phyloP scores from a whole-genome alignment of 2,888 invertebrate genomes.

The Melanotus villosus region DNA sequence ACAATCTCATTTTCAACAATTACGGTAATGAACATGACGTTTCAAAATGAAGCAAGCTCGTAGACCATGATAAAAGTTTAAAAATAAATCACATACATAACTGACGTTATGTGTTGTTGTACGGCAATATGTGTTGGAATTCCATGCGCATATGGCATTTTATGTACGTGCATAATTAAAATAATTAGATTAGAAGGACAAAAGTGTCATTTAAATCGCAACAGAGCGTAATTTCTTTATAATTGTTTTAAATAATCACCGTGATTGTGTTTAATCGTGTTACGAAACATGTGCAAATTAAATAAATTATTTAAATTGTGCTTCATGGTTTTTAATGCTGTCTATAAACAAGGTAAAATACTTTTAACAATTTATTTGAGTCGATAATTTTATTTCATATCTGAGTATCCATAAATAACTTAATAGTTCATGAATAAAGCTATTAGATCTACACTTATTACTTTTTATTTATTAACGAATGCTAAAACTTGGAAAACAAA shows the following conservation, averaged over 20 bases:
- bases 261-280: background rate
- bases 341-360: background rate
- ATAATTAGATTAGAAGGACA: constrained; percentile 17
- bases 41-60: constrained; percentile 9
- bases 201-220: constrained; percentile 11
- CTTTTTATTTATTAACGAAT: too few species aligned
- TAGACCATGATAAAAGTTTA: constrained; percentile 8
- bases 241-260: constrained; percentile 16
- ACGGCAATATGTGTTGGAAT: background rate
- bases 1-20: constrained; percentile 36
- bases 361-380: too few species aligned
- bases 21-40: constrained; percentile 37
- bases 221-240: constrained; percentile 3
- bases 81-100: constrained; percentile 3
- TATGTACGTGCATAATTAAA: constrained; percentile 3
- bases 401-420: too few species aligned
- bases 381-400: too few species aligned
- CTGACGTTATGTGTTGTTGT: background rate
- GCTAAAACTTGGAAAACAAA: too few species aligned
- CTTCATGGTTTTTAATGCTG: background rate
- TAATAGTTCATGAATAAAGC: too few species aligned
- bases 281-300: constrained; percentile 14
- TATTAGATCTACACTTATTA: too few species aligned
- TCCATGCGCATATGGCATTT: background rate
- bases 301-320: constrained; percentile 1